Percentiles rank a stretch among this genome's conserved stretches.
Evolutionary conservation across 2,888 invertebrate species (phyloP).

Genomic region (Orchestes rusci): DNA sequence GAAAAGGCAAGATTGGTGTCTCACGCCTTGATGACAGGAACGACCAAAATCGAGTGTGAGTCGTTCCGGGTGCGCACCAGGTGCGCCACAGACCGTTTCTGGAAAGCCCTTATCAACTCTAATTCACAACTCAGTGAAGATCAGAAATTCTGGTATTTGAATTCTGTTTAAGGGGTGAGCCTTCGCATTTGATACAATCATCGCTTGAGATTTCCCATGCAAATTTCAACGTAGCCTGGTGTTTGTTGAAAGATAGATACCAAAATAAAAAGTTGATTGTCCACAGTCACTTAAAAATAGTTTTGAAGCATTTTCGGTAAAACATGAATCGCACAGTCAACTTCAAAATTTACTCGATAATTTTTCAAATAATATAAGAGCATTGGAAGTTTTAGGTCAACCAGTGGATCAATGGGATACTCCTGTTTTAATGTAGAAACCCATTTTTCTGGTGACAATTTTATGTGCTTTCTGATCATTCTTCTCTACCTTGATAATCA

Average conservation of each 20-base stretch:
- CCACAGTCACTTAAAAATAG: slow-evolving; percentile 14
- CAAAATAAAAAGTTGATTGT: slow-evolving; percentile 14
- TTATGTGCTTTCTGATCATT: no score
- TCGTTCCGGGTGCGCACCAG: no score
- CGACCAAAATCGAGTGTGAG: no score
- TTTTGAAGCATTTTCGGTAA: slow-evolving; percentile 2
- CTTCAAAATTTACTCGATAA: slow-evolving; percentile 17
- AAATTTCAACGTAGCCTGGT: slow-evolving; percentile 17
- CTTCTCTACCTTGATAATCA: no score
- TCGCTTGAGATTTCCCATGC: slow-evolving; percentile 9
- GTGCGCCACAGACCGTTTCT: no score
- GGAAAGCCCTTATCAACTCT: no score
- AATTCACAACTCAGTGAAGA: background rate
- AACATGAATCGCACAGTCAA: slow-evolving; percentile 6
- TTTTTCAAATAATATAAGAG: slow-evolving; percentile 14
- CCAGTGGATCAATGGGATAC: slow-evolving; percentile 14
- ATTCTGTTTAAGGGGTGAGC: slow-evolving; percentile 18
- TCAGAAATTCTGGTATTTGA: slow-evolving; percentile 19
- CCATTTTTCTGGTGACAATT: no score
- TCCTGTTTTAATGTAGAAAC: slow-evolving; percentile 13
- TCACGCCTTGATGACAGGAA: no score
- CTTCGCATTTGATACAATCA: slow-evolving; percentile 16
- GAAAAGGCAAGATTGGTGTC: no score
- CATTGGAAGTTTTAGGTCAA: slow-evolving; percentile 14
- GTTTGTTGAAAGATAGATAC: slow-evolving; percentile 13